Base-by-base conservation (phyloP, 1,140 invertebrate species). In the Oedothorax gibbosus region DNA sequence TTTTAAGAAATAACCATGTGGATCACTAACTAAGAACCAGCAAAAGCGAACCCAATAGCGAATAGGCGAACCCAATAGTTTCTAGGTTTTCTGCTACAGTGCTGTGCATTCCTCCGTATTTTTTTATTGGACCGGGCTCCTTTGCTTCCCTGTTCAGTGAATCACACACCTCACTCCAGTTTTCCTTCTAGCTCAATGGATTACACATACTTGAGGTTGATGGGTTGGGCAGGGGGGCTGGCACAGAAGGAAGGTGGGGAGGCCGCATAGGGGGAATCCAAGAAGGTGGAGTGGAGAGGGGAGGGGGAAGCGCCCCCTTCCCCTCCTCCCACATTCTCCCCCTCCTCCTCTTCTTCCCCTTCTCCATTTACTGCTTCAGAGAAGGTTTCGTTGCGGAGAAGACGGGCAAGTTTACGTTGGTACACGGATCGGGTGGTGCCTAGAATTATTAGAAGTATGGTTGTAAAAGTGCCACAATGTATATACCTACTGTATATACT, bases 401-500 rank as follows among this genome's bases (percentile, higher is more conserved):
- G 14, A 10, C 71, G 49, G 0, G 69, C 80, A 12, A 83, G 20
- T 56, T 83, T 83, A 6, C 80, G 49, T 20, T 83, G 69, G 51
- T 83, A 83, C 5, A 83, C 80, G 9, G 80, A 72, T 0, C 80
- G 68, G 14, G 80, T 83, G n/a, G 80, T 53, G 21, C 20, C 80
- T 83, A n/a, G 7, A 15, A 35, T 66, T 7, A n/a, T 35, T 62
- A 12, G 18, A 10, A 10, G 9, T 10, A 60, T 60, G 9, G 56
- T 60, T 60, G 15, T 15, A 15, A 60, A 60, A 60, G 56, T 60
- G 9, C 15, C 15, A 60, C 56, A 60, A 60, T n/a, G n/a, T n/a
- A n/a, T n/a, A n/a, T n/a, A n/a, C n/a, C n/a, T n/a, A n/a, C n/a
- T n/a, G 56, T 15, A 60, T 10, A 60, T 10, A 60, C 56, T 60